Base-by-base conservation (phyloP, 2,888 invertebrate genomes). In the Scrobipalpa atriplicella region DNA sequence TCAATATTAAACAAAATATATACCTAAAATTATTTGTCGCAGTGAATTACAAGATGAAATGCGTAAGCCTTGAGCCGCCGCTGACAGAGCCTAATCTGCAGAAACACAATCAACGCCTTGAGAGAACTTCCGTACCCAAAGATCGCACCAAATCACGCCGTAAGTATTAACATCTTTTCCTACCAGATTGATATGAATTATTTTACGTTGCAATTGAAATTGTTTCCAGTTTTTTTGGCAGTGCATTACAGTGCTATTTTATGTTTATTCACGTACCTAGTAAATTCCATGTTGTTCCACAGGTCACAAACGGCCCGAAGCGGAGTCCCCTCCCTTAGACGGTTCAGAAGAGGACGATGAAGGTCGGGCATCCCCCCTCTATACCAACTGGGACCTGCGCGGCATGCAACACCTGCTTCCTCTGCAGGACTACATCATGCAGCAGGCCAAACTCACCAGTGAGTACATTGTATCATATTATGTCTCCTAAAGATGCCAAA, bases 361-460 rank as follows among this genome's bases (percentile, higher is more conserved):
- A 66, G 94, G 93, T 0, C 94, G 94, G 56, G 93, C 93, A 16
- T 94, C 94, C 0, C 95, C 95, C 0, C 84, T 96, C 38, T 96
- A 96, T 81, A 95, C 95, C 74, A 96, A 96, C 83, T 96, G 95
- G 95, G 95, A 95, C 80, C 85, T 94, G 72, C 92, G 94, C 69
- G 92, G 92, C 68, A 93, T 94, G 94, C 95, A 95, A 73, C 97
- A 97, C 82, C 88, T 97, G 70, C 85, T 97, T 78, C 97, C 97
- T 10, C 89, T 98, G 70, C 97, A 97, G 85, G 97, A 97, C 86
- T 98, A 97, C 80, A 96, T 98, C 74, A 94, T 98, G 78, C 97
- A 97, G 80, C 98, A 98, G 87, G 96, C 96, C 0, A 96, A 96
- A 78, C 86, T 95, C 60, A 95, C 95, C 69, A 95, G 95, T 95